Evolutionary conservation across 2,113 vertebrate species (phyloP).

Genomic region (Rhynchopsitta pachyrhyncha): DNA sequence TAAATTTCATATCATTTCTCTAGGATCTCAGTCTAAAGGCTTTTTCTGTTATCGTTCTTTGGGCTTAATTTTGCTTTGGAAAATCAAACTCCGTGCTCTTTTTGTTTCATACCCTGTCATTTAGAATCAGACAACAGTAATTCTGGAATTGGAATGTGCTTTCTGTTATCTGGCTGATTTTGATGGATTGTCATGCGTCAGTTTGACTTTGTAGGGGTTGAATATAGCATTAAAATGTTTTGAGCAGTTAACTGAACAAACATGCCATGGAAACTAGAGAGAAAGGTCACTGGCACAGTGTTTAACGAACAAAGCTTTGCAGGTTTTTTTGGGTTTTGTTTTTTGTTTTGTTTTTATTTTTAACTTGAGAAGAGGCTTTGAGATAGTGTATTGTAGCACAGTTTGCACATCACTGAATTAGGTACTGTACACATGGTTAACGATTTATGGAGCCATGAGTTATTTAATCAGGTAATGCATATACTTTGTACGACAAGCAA

Average conservation of each 20-base stretch:
- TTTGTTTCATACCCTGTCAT: constrained; percentile 65
- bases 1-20: constrained; percentile 30
- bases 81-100: constrained; percentile 38
- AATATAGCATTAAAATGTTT: constrained; percentile 60
- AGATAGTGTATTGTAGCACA: constrained; percentile 6
- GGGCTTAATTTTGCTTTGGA: constrained; percentile 55
- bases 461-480: constrained; percentile 55
- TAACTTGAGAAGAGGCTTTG: constrained; percentile 5
- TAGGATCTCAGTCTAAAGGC: constrained; percentile 2
- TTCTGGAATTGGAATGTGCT: constrained; percentile 57
- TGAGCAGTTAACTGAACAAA: constrained; percentile 66
- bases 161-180: constrained; percentile 69
- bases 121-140: constrained; percentile 63
- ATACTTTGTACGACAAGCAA: constrained; percentile 22
- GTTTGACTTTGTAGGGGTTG: constrained; percentile 72
- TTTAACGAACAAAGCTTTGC: constrained; percentile 29
- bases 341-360: background rate
- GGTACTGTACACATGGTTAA: constrained; percentile 58
- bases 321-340: background rate
- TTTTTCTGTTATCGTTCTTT: constrained; percentile 1
- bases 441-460: constrained; percentile 59
- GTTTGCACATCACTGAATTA: constrained; percentile 46
- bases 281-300: constrained; percentile 57
- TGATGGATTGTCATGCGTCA: constrained; percentile 67
- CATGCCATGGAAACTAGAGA: constrained; percentile 35